These are phyloP conservation scores for Oxyscelio sp. DNA, from an alignment of 2,888 invertebrate species.

Conservation along the genomic window DNA sequence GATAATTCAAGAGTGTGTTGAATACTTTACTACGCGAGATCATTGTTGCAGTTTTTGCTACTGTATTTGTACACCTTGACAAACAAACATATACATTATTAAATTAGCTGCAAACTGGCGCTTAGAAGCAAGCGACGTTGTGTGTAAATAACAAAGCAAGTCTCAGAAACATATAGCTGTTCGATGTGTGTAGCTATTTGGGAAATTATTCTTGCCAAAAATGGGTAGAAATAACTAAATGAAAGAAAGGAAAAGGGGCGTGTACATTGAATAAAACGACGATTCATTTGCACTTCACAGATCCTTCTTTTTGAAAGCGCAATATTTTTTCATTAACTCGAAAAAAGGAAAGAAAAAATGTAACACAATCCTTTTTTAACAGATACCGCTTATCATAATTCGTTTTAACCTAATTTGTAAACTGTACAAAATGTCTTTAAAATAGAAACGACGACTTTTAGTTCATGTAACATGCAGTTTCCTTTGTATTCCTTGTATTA, in stretches of 20 bases:
- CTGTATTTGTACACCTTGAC: slow-evolving; percentile 84
- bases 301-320: slow-evolving; percentile 32
- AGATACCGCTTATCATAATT: not conserved
- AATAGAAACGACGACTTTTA: slow-evolving; percentile 14
- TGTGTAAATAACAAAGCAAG: slow-evolving; percentile 64
- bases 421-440: not conserved
- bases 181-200: slow-evolving; percentile 69
- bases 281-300: slow-evolving; percentile 30
- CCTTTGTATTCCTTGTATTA: slow-evolving; percentile 41
- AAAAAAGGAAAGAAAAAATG: not conserved
- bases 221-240: slow-evolving; percentile 26
- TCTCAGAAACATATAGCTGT: slow-evolving; percentile 59
- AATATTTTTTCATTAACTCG: slow-evolving; percentile 38
- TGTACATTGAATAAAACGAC: slow-evolving; percentile 42
- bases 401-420: not conserved
- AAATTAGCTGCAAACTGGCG: slow-evolving; percentile 50
- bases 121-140: slow-evolving; percentile 40
- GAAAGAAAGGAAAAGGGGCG: not conserved
- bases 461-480: slow-evolving; percentile 21
- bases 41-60: slow-evolving; percentile 83
- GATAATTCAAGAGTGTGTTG: slow-evolving; percentile 77
- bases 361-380: slow-evolving; percentile 35
- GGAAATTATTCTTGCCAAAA: slow-evolving; percentile 76
- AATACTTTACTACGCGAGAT: slow-evolving; percentile 80
- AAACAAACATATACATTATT: slow-evolving; percentile 50